Evolutionary conservation across 2,113 vertebrate species (phyloP).

Genomic region (Stigmatopora nigra): DNA sequence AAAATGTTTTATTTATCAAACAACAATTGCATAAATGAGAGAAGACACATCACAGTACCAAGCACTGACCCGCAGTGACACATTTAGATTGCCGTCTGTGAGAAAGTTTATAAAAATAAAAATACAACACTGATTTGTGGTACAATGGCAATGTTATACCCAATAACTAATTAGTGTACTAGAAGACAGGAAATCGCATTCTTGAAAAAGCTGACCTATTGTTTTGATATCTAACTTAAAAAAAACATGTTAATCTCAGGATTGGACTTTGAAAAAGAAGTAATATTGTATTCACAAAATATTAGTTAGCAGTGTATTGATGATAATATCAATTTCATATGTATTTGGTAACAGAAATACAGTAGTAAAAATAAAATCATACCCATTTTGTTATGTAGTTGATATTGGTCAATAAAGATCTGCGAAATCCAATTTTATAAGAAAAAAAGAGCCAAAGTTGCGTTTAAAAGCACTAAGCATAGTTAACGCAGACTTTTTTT

Average conservation of each 20-base stretch:
- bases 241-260: background rate
- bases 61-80: constrained; percentile 61
- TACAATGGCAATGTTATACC: too few relatives aligned
- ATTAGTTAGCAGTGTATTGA: background rate
- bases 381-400: background rate
- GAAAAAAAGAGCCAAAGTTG: background rate
- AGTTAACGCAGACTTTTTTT: too few relatives aligned
- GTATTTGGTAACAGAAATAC: background rate
- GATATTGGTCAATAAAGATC: background rate
- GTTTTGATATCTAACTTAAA: too few relatives aligned
- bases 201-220: background rate
- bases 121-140: background rate
- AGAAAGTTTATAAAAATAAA: constrained; percentile 15
- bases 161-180: background rate
- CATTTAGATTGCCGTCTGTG: constrained; percentile 24
- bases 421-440: background rate
- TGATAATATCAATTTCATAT: background rate
- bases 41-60: too few relatives aligned
- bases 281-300: background rate
- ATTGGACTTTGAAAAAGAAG: background rate
- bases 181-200: background rate
- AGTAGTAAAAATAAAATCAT: background rate
- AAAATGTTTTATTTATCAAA: constrained; percentile 39
- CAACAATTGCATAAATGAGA: constrained; percentile 13
- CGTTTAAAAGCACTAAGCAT: background rate